Percentiles rank a stretch among this genome's conserved stretches.
Evolutionary conservation across 2,888 invertebrate species (phyloP).

Genomic region (Nomada fucata): DNA sequence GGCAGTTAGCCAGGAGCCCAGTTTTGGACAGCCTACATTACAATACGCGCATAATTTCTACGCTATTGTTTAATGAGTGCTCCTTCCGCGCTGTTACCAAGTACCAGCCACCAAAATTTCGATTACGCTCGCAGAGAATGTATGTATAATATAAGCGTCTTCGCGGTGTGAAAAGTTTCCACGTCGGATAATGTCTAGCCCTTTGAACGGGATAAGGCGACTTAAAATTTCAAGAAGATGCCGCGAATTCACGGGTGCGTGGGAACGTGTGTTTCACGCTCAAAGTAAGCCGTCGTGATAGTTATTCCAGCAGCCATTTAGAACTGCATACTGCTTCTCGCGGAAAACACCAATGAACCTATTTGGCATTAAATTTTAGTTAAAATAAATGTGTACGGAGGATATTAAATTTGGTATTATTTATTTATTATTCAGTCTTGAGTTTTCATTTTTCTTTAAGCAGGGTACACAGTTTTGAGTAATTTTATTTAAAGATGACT

Average conservation of each 20-base stretch:
- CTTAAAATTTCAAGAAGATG: background rate
- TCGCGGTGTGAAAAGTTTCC: background rate
- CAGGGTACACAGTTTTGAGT: too few species aligned
- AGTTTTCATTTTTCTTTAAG: background rate
- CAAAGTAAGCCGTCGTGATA: background rate
- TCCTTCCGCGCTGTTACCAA: background rate
- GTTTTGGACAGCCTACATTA: background rate
- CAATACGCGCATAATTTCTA: constrained; percentile 29
- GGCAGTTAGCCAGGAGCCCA: constrained; percentile 37
- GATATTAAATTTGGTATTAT: too few species aligned
- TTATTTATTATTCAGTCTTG: too few species aligned
- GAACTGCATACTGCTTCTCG: background rate
- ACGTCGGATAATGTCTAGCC: background rate
- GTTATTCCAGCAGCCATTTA: background rate
- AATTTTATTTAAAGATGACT: too few species aligned
- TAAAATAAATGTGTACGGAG: too few species aligned
- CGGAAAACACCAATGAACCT: background rate
- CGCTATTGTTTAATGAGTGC: constrained; percentile 24
- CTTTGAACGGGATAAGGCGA: background rate
- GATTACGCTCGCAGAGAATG: constrained; percentile 9
- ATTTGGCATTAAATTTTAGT: background rate
- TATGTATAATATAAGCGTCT: background rate
- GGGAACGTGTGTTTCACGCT: background rate
- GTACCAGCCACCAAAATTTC: background rate
- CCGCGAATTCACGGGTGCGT: background rate